Evolutionary conservation across 2,888 invertebrate species (phyloP).

Genomic region (Microdon myrmicae): DNA sequence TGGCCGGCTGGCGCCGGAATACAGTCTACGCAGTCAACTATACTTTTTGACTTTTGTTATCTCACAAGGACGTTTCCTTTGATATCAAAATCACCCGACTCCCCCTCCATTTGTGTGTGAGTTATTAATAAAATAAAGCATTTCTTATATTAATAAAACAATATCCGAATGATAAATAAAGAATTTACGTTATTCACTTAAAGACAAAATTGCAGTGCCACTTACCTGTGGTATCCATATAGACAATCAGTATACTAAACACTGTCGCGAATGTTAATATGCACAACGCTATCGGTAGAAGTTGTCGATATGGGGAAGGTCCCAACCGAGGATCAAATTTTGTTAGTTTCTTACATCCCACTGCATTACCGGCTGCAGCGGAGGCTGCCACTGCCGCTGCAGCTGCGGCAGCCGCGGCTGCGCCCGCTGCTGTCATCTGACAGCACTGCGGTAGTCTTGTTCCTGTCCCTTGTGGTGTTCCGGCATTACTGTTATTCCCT

Average conservation of each 20-base stretch:
- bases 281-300: slow-evolving; percentile 78
- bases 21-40: too few relatives aligned
- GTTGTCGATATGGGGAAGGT: slow-evolving; percentile 66
- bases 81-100: too few relatives aligned
- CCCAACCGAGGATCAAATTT: slow-evolving; percentile 65
- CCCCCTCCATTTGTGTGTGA: too few relatives aligned
- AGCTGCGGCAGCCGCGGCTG: slow-evolving; percentile 41
- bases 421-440: slow-evolving; percentile 56
- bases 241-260: slow-evolving; percentile 80
- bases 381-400: slow-evolving; percentile 42
- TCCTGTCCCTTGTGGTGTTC: slow-evolving; percentile 62
- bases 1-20: too few relatives aligned
- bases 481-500: slow-evolving; percentile 59
- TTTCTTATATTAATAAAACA: too few relatives aligned
- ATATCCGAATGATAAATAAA: slow-evolving; percentile 1
- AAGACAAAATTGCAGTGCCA: too few relatives aligned
- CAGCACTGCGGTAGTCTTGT: slow-evolving; percentile 62
- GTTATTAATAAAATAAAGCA: too few relatives aligned
- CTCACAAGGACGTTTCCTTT: too few relatives aligned
- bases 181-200: neutral
- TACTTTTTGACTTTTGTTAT: too few relatives aligned
- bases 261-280: slow-evolving; percentile 83
- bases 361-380: slow-evolving; percentile 42
- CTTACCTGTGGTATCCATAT: slow-evolving; percentile 84
- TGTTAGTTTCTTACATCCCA: slow-evolving; percentile 62